Evolutionary conservation across 1,140 invertebrate species (phyloP).

Genomic region (Gryon sp.): DNA sequence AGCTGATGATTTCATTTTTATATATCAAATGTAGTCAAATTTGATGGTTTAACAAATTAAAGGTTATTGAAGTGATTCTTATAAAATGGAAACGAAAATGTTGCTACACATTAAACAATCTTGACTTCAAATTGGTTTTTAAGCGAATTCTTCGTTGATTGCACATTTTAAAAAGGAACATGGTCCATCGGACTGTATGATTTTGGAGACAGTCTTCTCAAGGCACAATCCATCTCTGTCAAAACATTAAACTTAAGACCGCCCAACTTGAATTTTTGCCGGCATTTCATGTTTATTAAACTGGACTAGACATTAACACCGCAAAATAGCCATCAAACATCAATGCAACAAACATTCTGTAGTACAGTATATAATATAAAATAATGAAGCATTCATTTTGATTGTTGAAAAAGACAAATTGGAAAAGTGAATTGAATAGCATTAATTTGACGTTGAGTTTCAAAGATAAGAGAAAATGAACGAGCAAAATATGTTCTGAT

Average conservation of each 20-base stretch:
- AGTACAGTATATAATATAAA: no score
- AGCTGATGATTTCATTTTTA: no score
- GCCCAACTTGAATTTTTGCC: constrained; percentile 43
- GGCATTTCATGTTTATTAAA: constrained; percentile 31
- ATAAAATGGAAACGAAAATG: no score
- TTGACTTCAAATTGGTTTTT: constrained; percentile 15
- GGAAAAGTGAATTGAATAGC: no score
- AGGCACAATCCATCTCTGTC: constrained; percentile 51
- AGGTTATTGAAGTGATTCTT: no score
- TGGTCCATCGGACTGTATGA: constrained; percentile 29
- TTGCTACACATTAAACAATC: constrained; percentile 23
- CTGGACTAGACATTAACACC: no score
- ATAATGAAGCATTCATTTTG: no score
- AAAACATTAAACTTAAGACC: constrained; percentile 25
- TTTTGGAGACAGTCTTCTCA: constrained; percentile 33
- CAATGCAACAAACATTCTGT: background rate
- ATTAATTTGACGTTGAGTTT: no score
- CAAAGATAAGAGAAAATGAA: no score
- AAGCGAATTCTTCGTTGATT: background rate
- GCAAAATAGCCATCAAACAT: background rate
- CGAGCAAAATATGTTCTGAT: background rate
- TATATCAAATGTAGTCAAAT: no score
- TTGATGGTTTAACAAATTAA: no score
- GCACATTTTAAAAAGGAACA: constrained; percentile 24
- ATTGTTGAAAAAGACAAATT: no score